Percentiles rank a stretch among this genome's conserved stretches.
These are phyloP conservation scores for Venustaconcha ellipsiformis DNA, from an alignment of 1,140 invertebrate species.

Conservation along the genomic window DNA sequence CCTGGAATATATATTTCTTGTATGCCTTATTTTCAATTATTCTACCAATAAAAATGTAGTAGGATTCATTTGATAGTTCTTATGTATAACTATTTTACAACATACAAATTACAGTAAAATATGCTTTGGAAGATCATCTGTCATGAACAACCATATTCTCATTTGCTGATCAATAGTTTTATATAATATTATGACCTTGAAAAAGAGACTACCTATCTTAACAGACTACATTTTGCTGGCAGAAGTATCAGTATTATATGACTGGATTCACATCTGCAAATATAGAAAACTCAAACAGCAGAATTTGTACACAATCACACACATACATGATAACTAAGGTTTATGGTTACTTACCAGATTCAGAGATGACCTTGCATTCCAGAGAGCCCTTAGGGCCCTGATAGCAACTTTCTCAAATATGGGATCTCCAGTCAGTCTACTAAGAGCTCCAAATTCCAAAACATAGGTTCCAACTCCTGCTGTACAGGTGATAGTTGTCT, in stretches of 20 bases:
- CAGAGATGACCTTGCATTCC: constrained; percentile 86
- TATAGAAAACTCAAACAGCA: background rate
- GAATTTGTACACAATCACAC: background rate
- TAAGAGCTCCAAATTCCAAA: constrained; percentile 96
- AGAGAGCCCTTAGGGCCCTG: constrained; percentile 90
- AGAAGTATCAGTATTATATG: background rate
- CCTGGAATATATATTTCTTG: no score
- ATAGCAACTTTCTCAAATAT: constrained; percentile 94
- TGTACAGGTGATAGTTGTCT: constrained; percentile 97
- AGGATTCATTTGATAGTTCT: no score
- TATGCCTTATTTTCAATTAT: no score
- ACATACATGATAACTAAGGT: background rate
- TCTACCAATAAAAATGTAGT: no score
- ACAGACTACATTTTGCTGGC: no score
- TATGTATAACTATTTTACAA: no score
- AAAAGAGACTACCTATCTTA: no score
- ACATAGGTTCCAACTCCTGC: constrained; percentile 98
- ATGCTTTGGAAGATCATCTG: no score
- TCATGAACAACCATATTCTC: background rate
- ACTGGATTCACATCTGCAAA: background rate
- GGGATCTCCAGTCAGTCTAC: constrained; percentile 90
- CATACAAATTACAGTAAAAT: no score
- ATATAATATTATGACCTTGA: no score
- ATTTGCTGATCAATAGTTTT: background rate
- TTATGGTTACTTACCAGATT: constrained; percentile 74